phyloP scores from a whole-genome alignment of 2,113 vertebrate species.

The Leptodactylus fuscus region DNA sequence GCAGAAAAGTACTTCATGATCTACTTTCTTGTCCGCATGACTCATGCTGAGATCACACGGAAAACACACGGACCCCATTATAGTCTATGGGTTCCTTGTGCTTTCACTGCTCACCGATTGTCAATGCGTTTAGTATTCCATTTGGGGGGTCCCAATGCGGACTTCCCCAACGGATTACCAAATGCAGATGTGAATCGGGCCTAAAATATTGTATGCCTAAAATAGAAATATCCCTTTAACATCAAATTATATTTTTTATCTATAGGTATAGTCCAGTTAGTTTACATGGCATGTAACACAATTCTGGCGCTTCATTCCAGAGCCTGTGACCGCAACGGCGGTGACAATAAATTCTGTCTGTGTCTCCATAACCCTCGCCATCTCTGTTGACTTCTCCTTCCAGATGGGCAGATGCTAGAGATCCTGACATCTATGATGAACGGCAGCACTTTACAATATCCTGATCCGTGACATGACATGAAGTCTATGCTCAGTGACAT shows the following conservation, averaged over 20 bases:
- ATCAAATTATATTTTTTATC: background rate
- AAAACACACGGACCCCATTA: too few relatives aligned
- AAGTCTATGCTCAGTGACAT: constrained; percentile 64
- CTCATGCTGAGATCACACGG: too few relatives aligned
- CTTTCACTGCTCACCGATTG: too few relatives aligned
- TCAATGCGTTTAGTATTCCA: too few relatives aligned
- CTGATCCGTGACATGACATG: constrained; percentile 66
- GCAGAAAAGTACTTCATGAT: too few relatives aligned
- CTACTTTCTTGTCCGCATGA: too few relatives aligned
- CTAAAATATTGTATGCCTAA: too few relatives aligned
- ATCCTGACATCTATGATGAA: constrained; percentile 61
- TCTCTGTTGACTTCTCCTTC: constrained; percentile 25
- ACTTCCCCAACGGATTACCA: too few relatives aligned
- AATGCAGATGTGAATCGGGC: too few relatives aligned
- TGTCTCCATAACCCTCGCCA: constrained; percentile 30
- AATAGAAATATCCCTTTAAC: background rate
- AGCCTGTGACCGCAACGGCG: background rate
- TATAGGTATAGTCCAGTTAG: background rate
- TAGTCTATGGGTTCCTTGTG: too few relatives aligned
- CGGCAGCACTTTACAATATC: constrained; percentile 61
- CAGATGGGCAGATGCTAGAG: constrained; percentile 35
- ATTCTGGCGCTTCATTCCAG: background rate
- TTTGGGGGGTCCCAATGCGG: too few relatives aligned
- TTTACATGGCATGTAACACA: background rate
- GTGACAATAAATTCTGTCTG: constrained; percentile 5